Evolutionary conservation across 2,888 invertebrate species (phyloP).

Genomic region (Chalcosyrphus nemorum): DNA sequence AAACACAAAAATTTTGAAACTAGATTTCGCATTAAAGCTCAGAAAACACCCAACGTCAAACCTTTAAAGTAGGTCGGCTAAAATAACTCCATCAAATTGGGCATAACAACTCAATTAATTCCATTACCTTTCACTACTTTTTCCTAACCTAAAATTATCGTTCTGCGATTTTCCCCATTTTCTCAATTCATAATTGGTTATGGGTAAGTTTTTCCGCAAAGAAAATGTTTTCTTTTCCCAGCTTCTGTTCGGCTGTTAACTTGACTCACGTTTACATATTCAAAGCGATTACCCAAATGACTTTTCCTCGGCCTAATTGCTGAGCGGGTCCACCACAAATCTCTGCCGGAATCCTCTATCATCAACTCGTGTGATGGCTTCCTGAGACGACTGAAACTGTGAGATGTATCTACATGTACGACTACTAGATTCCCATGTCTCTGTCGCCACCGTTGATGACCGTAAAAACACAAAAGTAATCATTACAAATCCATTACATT

Average conservation of each 20-base stretch:
- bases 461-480: slow-evolving; percentile 16
- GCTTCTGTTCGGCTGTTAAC: neutral
- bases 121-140: neutral
- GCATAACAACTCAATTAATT: neutral
- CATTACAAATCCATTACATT: slow-evolving; percentile 54
- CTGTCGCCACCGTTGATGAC: neutral
- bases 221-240: too few relatives aligned
- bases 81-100: neutral
- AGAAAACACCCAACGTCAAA: too few relatives aligned
- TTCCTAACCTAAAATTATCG: neutral
- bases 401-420: slow-evolving; percentile 7
- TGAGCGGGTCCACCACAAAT: neutral
- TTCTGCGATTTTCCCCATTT: neutral
- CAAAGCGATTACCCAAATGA: neutral
- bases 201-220: neutral
- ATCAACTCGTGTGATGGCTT: neutral
- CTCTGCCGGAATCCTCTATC: slow-evolving; percentile 4
- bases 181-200: neutral
- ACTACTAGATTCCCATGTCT: neutral
- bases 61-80: neutral
- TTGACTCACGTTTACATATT: neutral
- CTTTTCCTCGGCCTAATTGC: slow-evolving; percentile 21
- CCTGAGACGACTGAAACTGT: neutral
- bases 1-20: too few relatives aligned
- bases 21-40: too few relatives aligned